Evolutionary conservation across 2,797 vertebrate species (phyloP).

Genomic region (Phalloptychus januarius): DNA sequence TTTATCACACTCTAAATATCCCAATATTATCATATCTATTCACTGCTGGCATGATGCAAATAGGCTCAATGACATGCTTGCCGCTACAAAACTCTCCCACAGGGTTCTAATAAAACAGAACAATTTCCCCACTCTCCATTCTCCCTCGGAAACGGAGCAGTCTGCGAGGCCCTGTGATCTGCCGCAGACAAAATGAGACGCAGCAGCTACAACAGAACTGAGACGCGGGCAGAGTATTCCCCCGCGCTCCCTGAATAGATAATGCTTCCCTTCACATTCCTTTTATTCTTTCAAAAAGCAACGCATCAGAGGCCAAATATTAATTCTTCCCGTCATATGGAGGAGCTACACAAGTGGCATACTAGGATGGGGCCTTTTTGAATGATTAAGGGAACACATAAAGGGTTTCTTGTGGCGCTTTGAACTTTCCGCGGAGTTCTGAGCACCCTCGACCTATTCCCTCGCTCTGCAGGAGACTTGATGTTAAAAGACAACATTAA

Average conservation of each 20-base stretch:
- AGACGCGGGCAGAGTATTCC: constrained; percentile 79
- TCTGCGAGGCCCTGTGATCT: constrained; percentile 82
- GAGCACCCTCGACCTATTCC: constrained; percentile 81
- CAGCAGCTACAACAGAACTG: constrained; percentile 82
- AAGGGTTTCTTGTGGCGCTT: constrained; percentile 82
- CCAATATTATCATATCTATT: constrained; percentile 78
- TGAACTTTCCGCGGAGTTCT: constrained; percentile 79
- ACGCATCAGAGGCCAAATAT: constrained; percentile 87
- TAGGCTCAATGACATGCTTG: constrained; percentile 73
- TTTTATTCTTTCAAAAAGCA: constrained; percentile 86
- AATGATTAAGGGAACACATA: constrained; percentile 86
- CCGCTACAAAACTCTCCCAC: constrained; percentile 83
- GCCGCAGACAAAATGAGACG: constrained; percentile 84
- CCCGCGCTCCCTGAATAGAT: constrained; percentile 84
- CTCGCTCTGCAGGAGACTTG: constrained; percentile 79
- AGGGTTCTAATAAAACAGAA: constrained; percentile 80
- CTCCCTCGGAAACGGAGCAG: constrained; percentile 72
- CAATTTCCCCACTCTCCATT: constrained; percentile 73
- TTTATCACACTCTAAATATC: constrained; percentile 62
- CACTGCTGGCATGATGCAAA: constrained; percentile 79
- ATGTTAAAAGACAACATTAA: constrained; percentile 84
- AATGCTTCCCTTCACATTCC: constrained; percentile 84
- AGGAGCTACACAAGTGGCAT: constrained; percentile 80
- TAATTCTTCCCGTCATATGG: constrained; percentile 82
- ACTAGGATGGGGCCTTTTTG: constrained; percentile 80